A percentile compares a stretch with the other conserved stretches of the same genome.
Evolutionary conservation across 2,888 invertebrate genomes (phyloP).

Genomic region (Oligia latruncula): DNA sequence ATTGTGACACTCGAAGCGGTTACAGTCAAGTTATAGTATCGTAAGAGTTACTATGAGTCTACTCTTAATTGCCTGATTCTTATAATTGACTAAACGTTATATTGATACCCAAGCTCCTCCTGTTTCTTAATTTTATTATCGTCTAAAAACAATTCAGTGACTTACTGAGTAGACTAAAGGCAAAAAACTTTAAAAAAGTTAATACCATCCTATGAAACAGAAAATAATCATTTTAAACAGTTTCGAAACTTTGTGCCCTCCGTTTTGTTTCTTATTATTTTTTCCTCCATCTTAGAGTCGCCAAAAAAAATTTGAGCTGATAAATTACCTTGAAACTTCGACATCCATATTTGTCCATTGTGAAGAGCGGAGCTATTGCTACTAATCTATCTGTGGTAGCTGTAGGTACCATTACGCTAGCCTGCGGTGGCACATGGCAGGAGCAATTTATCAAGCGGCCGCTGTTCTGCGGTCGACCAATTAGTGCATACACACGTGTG

Average conservation of each 20-base stretch:
- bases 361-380: conserved; percentile 6
- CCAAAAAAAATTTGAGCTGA: background rate
- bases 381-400: conserved; percentile 39
- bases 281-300: no score
- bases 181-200: no score
- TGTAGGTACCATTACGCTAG: conserved; percentile 48
- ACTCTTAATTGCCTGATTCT: background rate
- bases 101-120: background rate
- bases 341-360: background rate
- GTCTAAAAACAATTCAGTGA: background rate
- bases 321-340: background rate
- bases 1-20: background rate
- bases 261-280: background rate
- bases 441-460: conserved; percentile 62
- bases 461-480: conserved; percentile 65
- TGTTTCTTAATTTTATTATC: background rate
- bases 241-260: background rate
- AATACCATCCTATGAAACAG: background rate
- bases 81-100: background rate
- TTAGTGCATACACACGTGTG: conserved; percentile 59
- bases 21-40: background rate
- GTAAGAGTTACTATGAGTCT: background rate
- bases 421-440: conserved; percentile 56
- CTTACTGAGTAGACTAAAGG: background rate
- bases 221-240: background rate